Conservation (phyloP, 2,888 invertebrate species). For the Dolomedes plantarius region DNA sequence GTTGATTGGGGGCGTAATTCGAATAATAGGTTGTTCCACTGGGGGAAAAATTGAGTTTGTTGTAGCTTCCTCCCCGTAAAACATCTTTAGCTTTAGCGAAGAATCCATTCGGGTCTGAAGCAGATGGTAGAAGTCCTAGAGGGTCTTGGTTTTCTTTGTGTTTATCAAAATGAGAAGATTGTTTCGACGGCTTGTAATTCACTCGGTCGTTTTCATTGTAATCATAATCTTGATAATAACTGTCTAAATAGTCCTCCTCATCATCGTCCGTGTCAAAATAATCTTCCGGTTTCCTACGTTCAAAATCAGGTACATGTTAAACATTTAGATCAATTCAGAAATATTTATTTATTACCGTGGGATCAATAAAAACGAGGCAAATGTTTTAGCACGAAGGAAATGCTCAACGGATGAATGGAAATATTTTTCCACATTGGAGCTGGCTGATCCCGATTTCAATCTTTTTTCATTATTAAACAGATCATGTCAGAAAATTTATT, state of each 20-base stretch:
- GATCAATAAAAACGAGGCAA: too few relatives aligned
- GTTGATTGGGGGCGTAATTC: slow-evolving; percentile 31
- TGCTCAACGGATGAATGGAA: too few relatives aligned
- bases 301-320: too few relatives aligned
- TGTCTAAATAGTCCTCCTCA: slow-evolving; percentile 43
- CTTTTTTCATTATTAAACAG: too few relatives aligned
- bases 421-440: too few relatives aligned
- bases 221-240: slow-evolving; percentile 44
- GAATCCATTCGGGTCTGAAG: slow-evolving; percentile 50
- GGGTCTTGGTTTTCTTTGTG: slow-evolving; percentile 27
- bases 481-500: too few relatives aligned
- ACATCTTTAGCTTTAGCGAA: slow-evolving; percentile 58
- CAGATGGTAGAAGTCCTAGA: slow-evolving; percentile 36
- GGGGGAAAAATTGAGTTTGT: slow-evolving; percentile 30
- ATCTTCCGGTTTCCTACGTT: slow-evolving; percentile 35
- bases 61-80: slow-evolving; percentile 37
- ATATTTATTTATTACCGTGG: too few relatives aligned
- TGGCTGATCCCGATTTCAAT: too few relatives aligned
- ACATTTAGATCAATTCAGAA: too few relatives aligned
- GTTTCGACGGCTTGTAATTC: slow-evolving; percentile 23
- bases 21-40: slow-evolving; percentile 28
- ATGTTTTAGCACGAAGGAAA: too few relatives aligned
- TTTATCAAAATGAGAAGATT: background rate
- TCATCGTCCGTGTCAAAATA: slow-evolving; percentile 44
- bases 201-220: slow-evolving; percentile 23